Evolutionary conservation across 2,113 vertebrate genomes (phyloP), one percentile per base, ranked within the genome.

Genomic region (Cathartes aura): DNA sequence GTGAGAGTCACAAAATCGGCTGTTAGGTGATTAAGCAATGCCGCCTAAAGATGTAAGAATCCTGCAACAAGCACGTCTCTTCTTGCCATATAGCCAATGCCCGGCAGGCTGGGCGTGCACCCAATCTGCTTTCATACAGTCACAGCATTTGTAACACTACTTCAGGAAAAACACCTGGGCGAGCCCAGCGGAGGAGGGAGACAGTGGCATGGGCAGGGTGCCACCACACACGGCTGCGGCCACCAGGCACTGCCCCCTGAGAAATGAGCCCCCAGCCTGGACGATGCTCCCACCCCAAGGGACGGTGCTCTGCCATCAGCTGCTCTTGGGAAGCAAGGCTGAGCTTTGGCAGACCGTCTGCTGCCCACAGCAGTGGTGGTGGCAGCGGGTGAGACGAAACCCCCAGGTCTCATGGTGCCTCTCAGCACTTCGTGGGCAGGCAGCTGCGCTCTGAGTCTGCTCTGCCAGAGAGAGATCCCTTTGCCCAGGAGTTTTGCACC

Each of bases 261-360:
- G n/a, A n/a, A n/a, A n/a, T n/a, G n/a, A 60, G 12, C 11, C 12
- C 30, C 53, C 66, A 53, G 22, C 21, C 38, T 68, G 38, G 62
- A 58, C 0, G 0, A n/a, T 68, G 72, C 12, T 87, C 45, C 42
- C 47, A 56, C 3, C 8, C 13, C 0, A 0, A 29, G 42, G n/a
- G 9, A 21, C 6, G 3, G 45, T 26, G 36, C 9, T 94, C 27
- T 27, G 20, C 45, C 50, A 21, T 47, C 48, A 48, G 58, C 36
- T 48, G 40, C 47, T 67, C 29, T 16, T n/a, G 48, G 56, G 63
- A 62, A 82, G 42, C 27, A 22, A 75, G 68, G 42, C 47, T 62
- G 45, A 71, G 40, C 42, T 73, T 53, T 62, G 72, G 30, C 70
- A 90, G 26, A 22, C 8, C 0, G 0, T 34, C 8, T 55, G 43